phyloP scores from a whole-genome alignment of 2,113 vertebrate species.

The Syrmaticus mikado region DNA sequence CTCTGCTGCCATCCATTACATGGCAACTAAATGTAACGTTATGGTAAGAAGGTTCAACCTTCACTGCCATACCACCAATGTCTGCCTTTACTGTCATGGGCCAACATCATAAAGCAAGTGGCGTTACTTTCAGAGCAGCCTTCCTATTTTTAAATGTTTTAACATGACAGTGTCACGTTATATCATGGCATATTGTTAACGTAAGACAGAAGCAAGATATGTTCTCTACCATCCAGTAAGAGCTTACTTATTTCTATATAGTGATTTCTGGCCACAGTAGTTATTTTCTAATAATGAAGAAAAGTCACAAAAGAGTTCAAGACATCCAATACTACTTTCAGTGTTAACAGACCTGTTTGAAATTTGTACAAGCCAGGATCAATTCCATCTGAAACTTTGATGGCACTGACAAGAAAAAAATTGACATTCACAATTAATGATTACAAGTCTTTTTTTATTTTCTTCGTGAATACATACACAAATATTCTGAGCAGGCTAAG shows the following conservation, averaged over 20 bases:
- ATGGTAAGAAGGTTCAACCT: too few species aligned
- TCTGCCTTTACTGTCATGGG: too few species aligned
- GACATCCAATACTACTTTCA: not conserved
- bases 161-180: not conserved
- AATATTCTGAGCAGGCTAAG: not conserved
- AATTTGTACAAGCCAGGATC: not conserved
- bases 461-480: too few species aligned
- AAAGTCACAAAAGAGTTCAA: not conserved
- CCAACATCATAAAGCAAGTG: too few species aligned
- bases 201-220: not conserved
- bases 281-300: not conserved
- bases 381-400: not conserved
- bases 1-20: too few species aligned
- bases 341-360: not conserved
- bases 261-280: not conserved
- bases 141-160: not conserved
- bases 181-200: not conserved
- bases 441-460: not conserved
- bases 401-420: not conserved
- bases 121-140: too few species aligned
- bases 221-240: not conserved
- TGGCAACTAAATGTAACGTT: too few species aligned
- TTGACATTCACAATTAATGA: not conserved
- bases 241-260: not conserved
- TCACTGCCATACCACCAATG: too few species aligned